Evolutionary conservation across 2,113 vertebrate genomes (phyloP), one percentile per base, ranked within the genome.

Genomic region (Centropus unirufus): DNA sequence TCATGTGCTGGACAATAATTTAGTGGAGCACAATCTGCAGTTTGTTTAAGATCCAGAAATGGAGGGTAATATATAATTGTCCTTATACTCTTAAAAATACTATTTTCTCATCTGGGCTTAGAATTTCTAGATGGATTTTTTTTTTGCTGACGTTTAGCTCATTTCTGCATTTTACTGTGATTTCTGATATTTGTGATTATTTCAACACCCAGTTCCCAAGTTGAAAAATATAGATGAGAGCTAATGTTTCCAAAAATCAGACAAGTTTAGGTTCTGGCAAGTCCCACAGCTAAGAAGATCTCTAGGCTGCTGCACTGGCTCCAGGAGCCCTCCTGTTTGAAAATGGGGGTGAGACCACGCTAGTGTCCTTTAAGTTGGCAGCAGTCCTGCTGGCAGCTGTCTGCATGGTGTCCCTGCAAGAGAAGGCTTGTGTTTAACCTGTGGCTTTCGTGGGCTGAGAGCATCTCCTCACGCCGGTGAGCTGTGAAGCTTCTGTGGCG

Each of bases 331-430:
- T 44, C 6, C 7, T 12, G 24, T 34, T 78, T 59, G 78, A 66
- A 54, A 54, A 34, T 9, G 17, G 44, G 39, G 20, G 20, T 83
- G 77, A 52, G 13, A 34, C 51, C 3, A 2, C 0, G 4, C 57
- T 30, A 36, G 39, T 30, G 4, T 40, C 63, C 34, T 55, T 3
- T 9, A 36, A 40, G 27, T 6, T 75, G 46, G 52, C 16, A 30
- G 67, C 0, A 8, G 34, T 36, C 70, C 23, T 68, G 54, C 23
- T 69, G 57, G 47, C 42, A 40, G 47, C 63, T 40, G n/a, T 20
- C 18, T 51, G 23, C 6, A 0, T 62, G 36, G 17, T 3, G 1
- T 66, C 46, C 59, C 52, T 1, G 1, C 4, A 1, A 27, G 49
- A 32, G 66, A 12, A 29, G 69, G 29, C 51, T 77, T 40, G 42